Percentiles rank a stretch among this genome's conserved stretches.
Evolutionary conservation across 2,113 vertebrate genomes (phyloP).

Genomic region (Notothenia rossii): DNA sequence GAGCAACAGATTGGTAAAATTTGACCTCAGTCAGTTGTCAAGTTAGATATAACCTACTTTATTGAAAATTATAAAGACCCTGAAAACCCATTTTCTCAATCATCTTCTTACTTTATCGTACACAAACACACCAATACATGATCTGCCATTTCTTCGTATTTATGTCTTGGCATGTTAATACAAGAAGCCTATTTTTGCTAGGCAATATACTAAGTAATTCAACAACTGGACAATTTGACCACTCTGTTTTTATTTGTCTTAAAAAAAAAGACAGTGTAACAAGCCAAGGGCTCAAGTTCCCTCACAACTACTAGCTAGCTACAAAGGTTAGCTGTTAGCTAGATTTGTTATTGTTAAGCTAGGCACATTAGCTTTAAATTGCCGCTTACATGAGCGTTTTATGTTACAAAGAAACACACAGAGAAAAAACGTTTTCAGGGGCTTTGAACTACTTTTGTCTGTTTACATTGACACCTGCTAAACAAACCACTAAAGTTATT

Average conservation of each 20-base stretch:
- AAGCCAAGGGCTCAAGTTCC: neutral
- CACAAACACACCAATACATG: neutral
- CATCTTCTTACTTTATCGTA: neutral
- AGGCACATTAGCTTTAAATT: neutral
- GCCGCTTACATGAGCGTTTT: neutral
- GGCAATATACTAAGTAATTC: neutral
- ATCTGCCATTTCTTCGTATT: neutral
- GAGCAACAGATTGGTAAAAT: neutral
- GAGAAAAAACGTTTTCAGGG: constrained; percentile 4
- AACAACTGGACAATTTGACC: too few relatives aligned
- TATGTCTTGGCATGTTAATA: neutral
- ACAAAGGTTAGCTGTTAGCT: neutral
- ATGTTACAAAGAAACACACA: neutral
- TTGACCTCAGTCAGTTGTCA: neutral
- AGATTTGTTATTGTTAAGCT: neutral
- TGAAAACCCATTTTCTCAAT: neutral
- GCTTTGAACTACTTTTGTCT: neutral
- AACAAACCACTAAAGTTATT: constrained; percentile 36
- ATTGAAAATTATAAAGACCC: neutral
- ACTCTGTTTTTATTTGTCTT: too few relatives aligned
- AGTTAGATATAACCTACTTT: neutral
- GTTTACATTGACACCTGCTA: neutral
- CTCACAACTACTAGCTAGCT: neutral
- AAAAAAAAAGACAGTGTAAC: neutral
- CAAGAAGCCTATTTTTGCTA: neutral